These are phyloP conservation scores for Diorhabda carinulata DNA, from an alignment of 1,140 invertebrate species.

Conservation along the genomic window DNA sequence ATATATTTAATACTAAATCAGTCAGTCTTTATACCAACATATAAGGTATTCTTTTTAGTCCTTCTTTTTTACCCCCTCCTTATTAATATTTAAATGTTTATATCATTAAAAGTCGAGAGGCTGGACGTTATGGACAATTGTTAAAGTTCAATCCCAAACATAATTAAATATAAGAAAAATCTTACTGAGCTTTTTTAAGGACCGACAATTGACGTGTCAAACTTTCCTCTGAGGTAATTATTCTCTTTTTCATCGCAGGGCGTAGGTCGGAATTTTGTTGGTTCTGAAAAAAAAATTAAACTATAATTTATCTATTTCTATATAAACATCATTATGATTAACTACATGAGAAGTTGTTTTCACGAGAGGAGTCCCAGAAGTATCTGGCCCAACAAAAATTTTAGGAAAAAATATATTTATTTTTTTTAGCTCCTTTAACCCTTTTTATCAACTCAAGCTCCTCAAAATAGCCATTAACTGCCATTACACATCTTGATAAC, in stretches of 20 bases:
- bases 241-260: constrained; percentile 54
- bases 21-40: constrained; percentile 21
- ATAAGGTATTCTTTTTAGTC: constrained; percentile 3
- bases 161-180: not conserved
- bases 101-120: not conserved
- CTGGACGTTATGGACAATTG: not conserved
- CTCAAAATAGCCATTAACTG: too few species aligned
- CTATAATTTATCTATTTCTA: not conserved
- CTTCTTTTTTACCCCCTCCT: not conserved
- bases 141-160: not conserved
- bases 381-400: not conserved
- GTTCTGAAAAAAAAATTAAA: constrained; percentile 39
- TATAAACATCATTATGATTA: not conserved
- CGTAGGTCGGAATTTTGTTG: constrained; percentile 33
- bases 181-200: constrained; percentile 54
- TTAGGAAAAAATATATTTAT: too few species aligned
- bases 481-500: too few species aligned
- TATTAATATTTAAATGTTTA: constrained; percentile 5
- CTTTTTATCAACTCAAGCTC: too few species aligned
- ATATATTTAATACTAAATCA: constrained; percentile 19
- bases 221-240: constrained; percentile 54
- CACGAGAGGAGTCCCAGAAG: not conserved
- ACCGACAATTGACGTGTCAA: constrained; percentile 56
- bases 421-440: too few species aligned
- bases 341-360: not conserved